A percentile compares a stretch with the other conserved stretches of the same genome.
Conservation (phyloP, 2,888 invertebrate species). For the Thecocarcelia acutangulata region DNA sequence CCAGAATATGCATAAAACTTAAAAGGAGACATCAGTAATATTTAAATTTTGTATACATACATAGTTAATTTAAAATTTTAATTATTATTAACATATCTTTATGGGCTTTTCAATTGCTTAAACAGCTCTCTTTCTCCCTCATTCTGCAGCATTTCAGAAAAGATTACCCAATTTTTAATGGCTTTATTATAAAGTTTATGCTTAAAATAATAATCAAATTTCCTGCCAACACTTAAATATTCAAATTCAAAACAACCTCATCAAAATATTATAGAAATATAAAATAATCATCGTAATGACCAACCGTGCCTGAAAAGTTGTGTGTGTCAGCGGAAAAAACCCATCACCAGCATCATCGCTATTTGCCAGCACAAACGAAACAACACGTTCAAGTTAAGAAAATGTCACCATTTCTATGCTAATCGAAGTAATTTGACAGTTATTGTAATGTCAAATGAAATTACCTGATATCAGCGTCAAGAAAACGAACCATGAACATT, state of each 20-base stretch:
- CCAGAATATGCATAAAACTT: no score
- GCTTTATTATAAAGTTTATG: slow-evolving; percentile 58
- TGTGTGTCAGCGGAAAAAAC: slow-evolving; percentile 51
- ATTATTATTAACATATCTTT: no score
- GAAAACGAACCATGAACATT: slow-evolving; percentile 24
- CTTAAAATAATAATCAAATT: slow-evolving; percentile 65
- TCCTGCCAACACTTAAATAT: slow-evolving; percentile 55
- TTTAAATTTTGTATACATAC: no score
- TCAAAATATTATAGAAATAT: slow-evolving; percentile 57
- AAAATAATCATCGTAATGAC: slow-evolving; percentile 69
- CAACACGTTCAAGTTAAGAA: slow-evolving; percentile 47
- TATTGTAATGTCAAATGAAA: slow-evolving; percentile 71
- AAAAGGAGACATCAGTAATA: neutral
- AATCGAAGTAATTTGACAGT: slow-evolving; percentile 76
- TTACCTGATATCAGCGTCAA: slow-evolving; percentile 67
- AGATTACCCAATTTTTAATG: slow-evolving; percentile 52
- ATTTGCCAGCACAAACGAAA: neutral
- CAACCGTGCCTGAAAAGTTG: slow-evolving; percentile 65
- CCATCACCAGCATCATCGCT: slow-evolving; percentile 17
- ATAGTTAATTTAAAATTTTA: no score
- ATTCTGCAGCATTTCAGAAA: neutral
- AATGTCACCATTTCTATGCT: slow-evolving; percentile 75
- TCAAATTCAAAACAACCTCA: slow-evolving; percentile 54
- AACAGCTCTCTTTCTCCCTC: neutral
- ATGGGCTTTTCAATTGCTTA: neutral